phyloP scores from a whole-genome alignment of 1,140 invertebrate genomes.

The Melitaea cinxia region DNA sequence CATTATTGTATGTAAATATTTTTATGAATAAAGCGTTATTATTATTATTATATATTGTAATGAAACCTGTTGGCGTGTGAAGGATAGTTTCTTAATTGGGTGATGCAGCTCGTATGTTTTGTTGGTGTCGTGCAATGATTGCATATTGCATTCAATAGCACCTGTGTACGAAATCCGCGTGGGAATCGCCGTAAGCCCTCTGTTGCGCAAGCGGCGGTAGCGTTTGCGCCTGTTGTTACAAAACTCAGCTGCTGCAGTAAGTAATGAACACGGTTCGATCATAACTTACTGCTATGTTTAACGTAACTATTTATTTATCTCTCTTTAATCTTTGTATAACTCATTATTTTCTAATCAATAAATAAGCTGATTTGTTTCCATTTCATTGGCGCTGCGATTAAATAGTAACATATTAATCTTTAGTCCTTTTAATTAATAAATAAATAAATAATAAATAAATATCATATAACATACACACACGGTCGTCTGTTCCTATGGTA shows the following conservation, averaged over 20 bases:
- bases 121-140: constrained; percentile 54
- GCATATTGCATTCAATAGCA: constrained; percentile 58
- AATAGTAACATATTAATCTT: no score
- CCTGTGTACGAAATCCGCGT: constrained; percentile 76
- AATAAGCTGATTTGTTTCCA: no score
- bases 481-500: no score
- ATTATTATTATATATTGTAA: neutral
- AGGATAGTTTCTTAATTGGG: constrained; percentile 17
- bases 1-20: no score
- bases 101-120: constrained; percentile 37
- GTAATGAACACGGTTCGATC: constrained; percentile 4
- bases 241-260: constrained; percentile 45
- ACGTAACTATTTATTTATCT: neutral
- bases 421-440: no score
- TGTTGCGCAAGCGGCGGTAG: constrained; percentile 58
- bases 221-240: constrained; percentile 49
- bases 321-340: neutral
- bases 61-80: neutral
- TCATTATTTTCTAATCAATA: no score
- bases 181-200: constrained; percentile 63
- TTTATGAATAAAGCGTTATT: no score
- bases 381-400: no score
- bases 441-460: no score
- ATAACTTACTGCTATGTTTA: neutral
- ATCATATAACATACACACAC: no score